These are phyloP conservation scores for Stichopus chloronotus DNA, from an alignment of 35 echinoderm and acorn worm genomes.

Conservation along the genomic window DNA sequence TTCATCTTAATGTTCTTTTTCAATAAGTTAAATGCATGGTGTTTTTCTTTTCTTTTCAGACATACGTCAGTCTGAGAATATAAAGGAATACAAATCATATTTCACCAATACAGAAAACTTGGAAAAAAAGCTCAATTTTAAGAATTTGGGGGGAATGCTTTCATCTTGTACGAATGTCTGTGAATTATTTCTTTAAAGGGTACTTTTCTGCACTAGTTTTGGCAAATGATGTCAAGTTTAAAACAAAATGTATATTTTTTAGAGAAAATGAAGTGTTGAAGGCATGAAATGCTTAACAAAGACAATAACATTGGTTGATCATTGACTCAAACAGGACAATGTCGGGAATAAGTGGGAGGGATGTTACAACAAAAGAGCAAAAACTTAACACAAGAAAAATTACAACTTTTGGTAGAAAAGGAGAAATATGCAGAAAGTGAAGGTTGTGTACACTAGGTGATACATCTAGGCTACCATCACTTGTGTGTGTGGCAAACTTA, in stretches of 20 bases:
- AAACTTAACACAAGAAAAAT: too few relatives aligned
- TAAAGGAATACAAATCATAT: not conserved
- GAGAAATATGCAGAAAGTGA: too few relatives aligned
- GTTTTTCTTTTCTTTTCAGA: not conserved
- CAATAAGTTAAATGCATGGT: not conserved
- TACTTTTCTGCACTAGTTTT: not conserved
- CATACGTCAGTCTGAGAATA: not conserved
- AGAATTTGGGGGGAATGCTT: not conserved
- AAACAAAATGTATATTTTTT: not conserved
- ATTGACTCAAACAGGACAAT: too few relatives aligned
- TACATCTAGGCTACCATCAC: too few relatives aligned
- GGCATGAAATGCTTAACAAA: too few relatives aligned
- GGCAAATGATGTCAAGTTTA: not conserved
- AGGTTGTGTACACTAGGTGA: too few relatives aligned
- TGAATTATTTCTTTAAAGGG: not conserved
- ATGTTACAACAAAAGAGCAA: too few relatives aligned
- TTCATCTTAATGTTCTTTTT: not conserved
- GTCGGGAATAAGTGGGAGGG: too few relatives aligned
- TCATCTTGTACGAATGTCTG: not conserved
- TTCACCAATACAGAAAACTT: slow-evolving; percentile 6
- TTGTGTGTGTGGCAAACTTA: too few relatives aligned
- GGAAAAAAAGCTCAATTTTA: not conserved
- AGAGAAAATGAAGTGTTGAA: not conserved
- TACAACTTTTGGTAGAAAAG: too few relatives aligned
- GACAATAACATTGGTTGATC: too few relatives aligned